Percentiles rank a stretch among this genome's conserved stretches.
Conservation (phyloP, 1,140 invertebrate species). For the Lasioglossum baleicum region DNA sequence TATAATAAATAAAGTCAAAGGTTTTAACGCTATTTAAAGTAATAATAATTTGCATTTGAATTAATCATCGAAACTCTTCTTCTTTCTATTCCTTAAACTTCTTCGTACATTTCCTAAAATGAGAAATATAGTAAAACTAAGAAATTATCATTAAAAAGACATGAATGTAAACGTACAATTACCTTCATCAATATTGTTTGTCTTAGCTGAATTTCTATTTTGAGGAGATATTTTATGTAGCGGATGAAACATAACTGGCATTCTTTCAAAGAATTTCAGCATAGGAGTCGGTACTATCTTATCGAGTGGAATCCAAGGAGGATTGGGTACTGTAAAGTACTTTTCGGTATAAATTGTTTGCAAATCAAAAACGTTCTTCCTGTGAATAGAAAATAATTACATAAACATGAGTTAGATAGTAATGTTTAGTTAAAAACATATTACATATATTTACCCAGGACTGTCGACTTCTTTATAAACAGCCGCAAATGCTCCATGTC, state of each 20-base stretch:
- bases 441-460: constrained; percentile 42
- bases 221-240: background rate
- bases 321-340: constrained; percentile 47
- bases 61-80: constrained; percentile 15
- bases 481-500: constrained; percentile 73
- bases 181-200: background rate
- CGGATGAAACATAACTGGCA: constrained; percentile 67
- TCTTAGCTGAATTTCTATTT: background rate
- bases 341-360: constrained; percentile 40
- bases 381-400: constrained; percentile 41
- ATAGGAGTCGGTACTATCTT: constrained; percentile 57
- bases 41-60: background rate
- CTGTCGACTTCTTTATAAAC: constrained; percentile 66
- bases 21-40: background rate
- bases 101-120: constrained; percentile 34
- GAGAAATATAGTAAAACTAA: background rate
- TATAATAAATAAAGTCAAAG: background rate
- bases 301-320: constrained; percentile 66
- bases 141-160: background rate
- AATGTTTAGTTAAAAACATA: background rate
- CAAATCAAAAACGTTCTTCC: constrained; percentile 61
- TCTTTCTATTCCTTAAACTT: constrained; percentile 36
- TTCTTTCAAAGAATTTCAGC: constrained; percentile 50
- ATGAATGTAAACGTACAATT: background rate
- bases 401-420: background rate